These are phyloP conservation scores for Spinus olivaceus DNA, from an alignment of 2,797 vertebrate species.

Conservation along the genomic window DNA sequence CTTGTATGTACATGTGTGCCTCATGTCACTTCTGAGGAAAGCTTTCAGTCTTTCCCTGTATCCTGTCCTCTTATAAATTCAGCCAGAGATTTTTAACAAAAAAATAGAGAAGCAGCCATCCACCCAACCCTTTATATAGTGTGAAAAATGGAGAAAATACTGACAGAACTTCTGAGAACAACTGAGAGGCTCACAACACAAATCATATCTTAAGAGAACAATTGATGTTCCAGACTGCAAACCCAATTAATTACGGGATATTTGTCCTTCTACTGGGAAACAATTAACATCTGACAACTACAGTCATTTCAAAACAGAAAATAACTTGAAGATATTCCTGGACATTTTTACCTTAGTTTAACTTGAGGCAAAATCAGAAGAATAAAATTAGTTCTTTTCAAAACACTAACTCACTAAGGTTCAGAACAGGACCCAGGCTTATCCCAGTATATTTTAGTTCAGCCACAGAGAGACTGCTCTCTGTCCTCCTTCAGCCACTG, in stretches of 20 bases:
- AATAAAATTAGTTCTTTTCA: background rate
- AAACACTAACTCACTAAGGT: background rate
- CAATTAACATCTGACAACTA: background rate
- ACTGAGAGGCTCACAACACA: background rate
- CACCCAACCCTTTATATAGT: background rate
- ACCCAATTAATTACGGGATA: background rate
- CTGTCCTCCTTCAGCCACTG: background rate
- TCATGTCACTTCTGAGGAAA: background rate
- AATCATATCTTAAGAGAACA: background rate
- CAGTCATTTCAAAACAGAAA: background rate
- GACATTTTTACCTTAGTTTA: background rate
- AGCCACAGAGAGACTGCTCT: background rate
- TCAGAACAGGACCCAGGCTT: background rate
- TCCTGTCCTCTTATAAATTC: background rate
- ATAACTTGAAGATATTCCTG: background rate
- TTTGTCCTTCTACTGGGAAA: background rate
- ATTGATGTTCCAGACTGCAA: background rate
- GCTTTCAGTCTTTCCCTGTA: background rate
- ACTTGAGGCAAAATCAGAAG: background rate
- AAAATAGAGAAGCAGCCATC: background rate
- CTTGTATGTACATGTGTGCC: background rate
- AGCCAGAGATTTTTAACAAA: background rate
- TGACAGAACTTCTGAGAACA: background rate
- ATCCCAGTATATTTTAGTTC: background rate
- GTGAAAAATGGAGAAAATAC: background rate